These are phyloP conservation scores for Furnarius figulus DNA, from an alignment of 2,113 vertebrate species.

Conservation along the genomic window DNA sequence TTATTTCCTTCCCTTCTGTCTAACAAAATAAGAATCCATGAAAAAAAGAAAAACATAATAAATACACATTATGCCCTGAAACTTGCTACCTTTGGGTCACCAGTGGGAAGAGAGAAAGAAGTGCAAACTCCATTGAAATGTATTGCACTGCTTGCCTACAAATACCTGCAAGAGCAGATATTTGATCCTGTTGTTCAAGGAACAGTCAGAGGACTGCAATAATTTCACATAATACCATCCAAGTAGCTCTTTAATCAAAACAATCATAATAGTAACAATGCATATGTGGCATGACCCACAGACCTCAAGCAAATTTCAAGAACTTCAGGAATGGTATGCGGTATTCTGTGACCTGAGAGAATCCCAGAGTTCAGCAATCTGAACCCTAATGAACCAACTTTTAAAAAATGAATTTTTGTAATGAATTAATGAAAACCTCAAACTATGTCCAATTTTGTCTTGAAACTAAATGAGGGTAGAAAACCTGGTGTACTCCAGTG, in stretches of 20 bases:
- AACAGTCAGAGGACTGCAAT: not conserved
- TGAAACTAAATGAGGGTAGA: not conserved
- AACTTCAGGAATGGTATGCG: not conserved
- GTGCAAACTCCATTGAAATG: accelerated
- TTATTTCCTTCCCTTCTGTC: not conserved
- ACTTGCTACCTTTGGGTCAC: not conserved
- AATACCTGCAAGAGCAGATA: not conserved
- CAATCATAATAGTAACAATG: not conserved
- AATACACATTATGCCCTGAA: not conserved
- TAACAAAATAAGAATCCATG: not conserved
- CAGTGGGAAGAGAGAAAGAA: not conserved
- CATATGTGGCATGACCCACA: accelerated
- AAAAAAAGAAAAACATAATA: not conserved
- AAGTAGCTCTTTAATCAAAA: not conserved
- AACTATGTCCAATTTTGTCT: not conserved
- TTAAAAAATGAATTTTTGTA: not conserved
- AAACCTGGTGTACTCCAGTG: not conserved
- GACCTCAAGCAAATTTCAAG: not conserved
- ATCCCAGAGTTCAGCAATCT: not conserved
- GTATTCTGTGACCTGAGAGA: not conserved
- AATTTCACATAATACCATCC: not conserved
- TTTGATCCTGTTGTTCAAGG: not conserved
- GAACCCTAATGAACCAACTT: not conserved
- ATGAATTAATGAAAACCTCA: not conserved
- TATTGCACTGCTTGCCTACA: not conserved